Base-by-base conservation (phyloP, 2,113 vertebrate genomes). In the Maccullochella peelii region DNA sequence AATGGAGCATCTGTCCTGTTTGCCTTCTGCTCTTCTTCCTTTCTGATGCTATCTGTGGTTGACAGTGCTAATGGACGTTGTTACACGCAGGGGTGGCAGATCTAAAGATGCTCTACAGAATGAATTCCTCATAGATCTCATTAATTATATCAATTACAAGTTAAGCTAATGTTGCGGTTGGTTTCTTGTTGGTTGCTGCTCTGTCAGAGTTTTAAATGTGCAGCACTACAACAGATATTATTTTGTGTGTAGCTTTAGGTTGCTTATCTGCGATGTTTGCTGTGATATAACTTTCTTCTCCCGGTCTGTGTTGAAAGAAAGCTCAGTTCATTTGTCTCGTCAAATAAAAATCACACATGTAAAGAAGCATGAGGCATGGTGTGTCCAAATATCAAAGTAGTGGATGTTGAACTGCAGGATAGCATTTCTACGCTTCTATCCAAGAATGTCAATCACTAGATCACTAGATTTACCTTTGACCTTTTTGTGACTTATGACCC, bases 1-100 rank as follows among this genome's bases (percentile, higher is more conserved):
- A 93, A 94, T 90, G 27, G 83, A 77, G 33, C 27, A 8, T 85
- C 80, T 91, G 91, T 91, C 81, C 36, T 74, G 62, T n/a, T 85
- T 44, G 73, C 40, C 75, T 75, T 36, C 50, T 44, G 54, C 72
- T 75, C 58, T 47, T 55, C 33, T 36, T 84, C 70, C 44, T 79
- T 2, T 80, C 72, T 84, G 88, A 87, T 86, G 20, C 50, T 86
- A 85, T 82, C 75, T 16, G 30, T 8, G 25, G 27, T n/a, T 49
- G 25, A 58, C 78, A 54, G 40, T 2, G 66, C 30, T 21, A 4
- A 25, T 58, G 33, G n/a, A n/a, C 1, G 2, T 16, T 58, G 23
- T 6, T 55, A 54, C 73, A 88, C 69, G 57, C 84, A 10, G 42
- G 55, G 63, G 62, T 63, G 47, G n/a, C 55, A 65, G 36, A 54